Evolutionary conservation across 2,888 invertebrate species (phyloP).

Genomic region (Cyclophora albipunctata): DNA sequence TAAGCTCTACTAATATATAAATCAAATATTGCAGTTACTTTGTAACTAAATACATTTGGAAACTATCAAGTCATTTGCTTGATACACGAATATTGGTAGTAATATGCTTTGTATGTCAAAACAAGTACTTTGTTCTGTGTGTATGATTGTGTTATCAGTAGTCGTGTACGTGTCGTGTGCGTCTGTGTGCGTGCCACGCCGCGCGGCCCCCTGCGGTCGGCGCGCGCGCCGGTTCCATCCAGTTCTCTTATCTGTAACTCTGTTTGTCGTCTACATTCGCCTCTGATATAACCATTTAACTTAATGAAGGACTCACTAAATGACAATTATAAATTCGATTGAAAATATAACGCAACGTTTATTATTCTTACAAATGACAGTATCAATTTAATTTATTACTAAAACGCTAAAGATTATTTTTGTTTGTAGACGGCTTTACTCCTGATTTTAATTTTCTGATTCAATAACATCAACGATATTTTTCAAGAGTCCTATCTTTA

Average conservation of each 20-base stretch:
- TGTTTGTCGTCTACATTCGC: conserved; percentile 39
- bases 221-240: conserved; percentile 50
- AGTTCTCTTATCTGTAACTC: conserved; percentile 53
- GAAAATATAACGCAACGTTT: conserved; percentile 7
- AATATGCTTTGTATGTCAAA: conserved; percentile 15
- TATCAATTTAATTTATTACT: too few relatives aligned
- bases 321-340: conserved; percentile 19
- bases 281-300: conserved; percentile 33
- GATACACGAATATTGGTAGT: conserved; percentile 7
- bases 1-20: too few relatives aligned
- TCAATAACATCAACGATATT: too few relatives aligned
- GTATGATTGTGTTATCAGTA: conserved; percentile 46
- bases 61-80: too few relatives aligned
- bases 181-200: conserved; percentile 36
- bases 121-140: conserved; percentile 39
- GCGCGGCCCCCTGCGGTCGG: conserved; percentile 65
- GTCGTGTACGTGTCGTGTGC: conserved; percentile 18
- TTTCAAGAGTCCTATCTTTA: too few relatives aligned
- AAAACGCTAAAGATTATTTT: too few relatives aligned
- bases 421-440: too few relatives aligned
- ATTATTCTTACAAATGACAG: not conserved
- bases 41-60: too few relatives aligned
- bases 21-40: too few relatives aligned
- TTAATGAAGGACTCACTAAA: conserved; percentile 39
- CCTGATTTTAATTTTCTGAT: too few relatives aligned